These are phyloP conservation scores for Pipistrellus pipistrellus DNA, from an alignment of 2,797 vertebrate species.

Conservation along the genomic window DNA sequence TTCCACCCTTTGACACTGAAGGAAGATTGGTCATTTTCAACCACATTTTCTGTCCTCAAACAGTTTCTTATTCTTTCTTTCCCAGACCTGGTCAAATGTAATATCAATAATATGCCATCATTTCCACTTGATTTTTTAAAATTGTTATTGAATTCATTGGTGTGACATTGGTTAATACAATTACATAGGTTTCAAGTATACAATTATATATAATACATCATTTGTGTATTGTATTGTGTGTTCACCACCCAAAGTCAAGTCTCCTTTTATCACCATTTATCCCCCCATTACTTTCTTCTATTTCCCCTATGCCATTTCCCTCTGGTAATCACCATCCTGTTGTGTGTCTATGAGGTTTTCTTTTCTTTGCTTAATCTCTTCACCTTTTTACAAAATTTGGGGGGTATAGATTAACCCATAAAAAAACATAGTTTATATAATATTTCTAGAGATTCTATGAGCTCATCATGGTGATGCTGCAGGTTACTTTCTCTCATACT, in stretches of 20 bases:
- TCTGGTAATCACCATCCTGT: neutral
- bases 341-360: neutral
- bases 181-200: neutral
- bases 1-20: neutral
- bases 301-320: neutral
- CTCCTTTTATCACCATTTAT: neutral
- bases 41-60: constrained; percentile 17
- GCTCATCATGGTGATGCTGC: neutral
- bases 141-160: neutral
- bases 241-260: neutral
- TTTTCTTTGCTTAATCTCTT: neutral
- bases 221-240: neutral
- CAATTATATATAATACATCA: neutral
- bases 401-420: neutral
- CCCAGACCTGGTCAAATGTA: neutral
- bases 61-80: constrained; percentile 1
- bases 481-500: constrained; percentile 9
- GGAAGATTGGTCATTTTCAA: neutral
- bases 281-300: neutral
- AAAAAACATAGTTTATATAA: neutral
- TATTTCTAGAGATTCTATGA: constrained; percentile 19
- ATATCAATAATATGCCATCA: neutral
- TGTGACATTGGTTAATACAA: neutral
- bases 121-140: neutral
- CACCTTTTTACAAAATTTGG: constrained; percentile 36